A percentile compares a stretch with the other conserved stretches of the same genome.
These are phyloP conservation scores for Euwallacea fornicatus DNA, from an alignment of 1,140 invertebrate genomes.

Conservation along the genomic window DNA sequence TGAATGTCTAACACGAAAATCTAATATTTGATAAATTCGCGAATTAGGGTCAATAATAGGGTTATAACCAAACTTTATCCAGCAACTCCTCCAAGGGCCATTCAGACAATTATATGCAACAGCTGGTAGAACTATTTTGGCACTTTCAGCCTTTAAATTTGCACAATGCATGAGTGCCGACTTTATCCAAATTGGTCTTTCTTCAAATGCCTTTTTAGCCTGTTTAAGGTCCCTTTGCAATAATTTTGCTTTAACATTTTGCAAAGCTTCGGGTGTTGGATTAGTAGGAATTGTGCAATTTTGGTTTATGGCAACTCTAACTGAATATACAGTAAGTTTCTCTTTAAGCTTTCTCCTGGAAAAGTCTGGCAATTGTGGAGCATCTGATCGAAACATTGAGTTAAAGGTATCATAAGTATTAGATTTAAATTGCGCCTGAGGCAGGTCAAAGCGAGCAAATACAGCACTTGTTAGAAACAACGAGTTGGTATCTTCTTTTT, in stretches of 20 bases:
- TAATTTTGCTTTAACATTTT: slow-evolving; percentile 32
- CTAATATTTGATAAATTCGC: slow-evolving; percentile 82
- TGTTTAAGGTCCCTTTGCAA: slow-evolving; percentile 27
- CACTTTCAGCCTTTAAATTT: slow-evolving; percentile 61
- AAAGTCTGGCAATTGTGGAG: slow-evolving; percentile 7
- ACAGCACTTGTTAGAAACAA: slow-evolving; percentile 71
- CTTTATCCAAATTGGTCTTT: slow-evolving; percentile 84
- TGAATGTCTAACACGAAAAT: slow-evolving; percentile 76
- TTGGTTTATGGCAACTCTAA: slow-evolving; percentile 39
- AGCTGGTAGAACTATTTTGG: slow-evolving; percentile 80
- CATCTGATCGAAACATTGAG: slow-evolving; percentile 18
- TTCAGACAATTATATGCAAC: slow-evolving; percentile 81
- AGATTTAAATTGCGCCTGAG: slow-evolving; percentile 57
- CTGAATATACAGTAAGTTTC: slow-evolving; percentile 18
- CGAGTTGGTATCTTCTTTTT: slow-evolving; percentile 58
- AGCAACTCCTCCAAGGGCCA: slow-evolving; percentile 87
- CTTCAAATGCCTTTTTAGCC: slow-evolving; percentile 63
- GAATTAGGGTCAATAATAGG: slow-evolving; percentile 76
- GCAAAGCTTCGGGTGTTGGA: slow-evolving; percentile 30
- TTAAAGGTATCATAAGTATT: slow-evolving; percentile 37
- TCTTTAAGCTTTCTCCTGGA: slow-evolving; percentile 22
- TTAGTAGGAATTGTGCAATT: slow-evolving; percentile 39
- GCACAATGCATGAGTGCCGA: slow-evolving; percentile 70
- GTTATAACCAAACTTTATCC: slow-evolving; percentile 85
- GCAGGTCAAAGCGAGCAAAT: slow-evolving; percentile 76